A percentile compares a stretch with the other conserved stretches of the same genome.
phyloP scores from a whole-genome alignment of 2,888 invertebrate genomes.

The Arctia plantaginis region DNA sequence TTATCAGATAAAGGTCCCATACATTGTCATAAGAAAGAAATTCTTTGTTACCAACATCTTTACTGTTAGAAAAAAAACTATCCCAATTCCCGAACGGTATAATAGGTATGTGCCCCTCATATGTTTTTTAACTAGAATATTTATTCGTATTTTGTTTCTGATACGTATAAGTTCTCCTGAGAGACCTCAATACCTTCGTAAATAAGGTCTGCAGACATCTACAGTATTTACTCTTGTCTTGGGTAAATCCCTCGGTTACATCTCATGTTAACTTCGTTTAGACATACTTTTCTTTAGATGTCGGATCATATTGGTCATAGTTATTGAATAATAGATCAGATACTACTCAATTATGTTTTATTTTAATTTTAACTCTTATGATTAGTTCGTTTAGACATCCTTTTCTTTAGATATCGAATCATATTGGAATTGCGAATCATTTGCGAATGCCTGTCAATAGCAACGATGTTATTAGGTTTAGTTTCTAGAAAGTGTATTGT shows the following conservation, averaged over 20 bases:
- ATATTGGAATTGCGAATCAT: no score
- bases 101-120: not conserved
- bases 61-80: not conserved
- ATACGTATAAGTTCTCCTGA: not conserved
- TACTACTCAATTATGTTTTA: not conserved
- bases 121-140: not conserved
- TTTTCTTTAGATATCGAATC: no score
- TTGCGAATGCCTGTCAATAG: no score
- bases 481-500: no score
- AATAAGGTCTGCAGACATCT: not conserved
- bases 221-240: not conserved
- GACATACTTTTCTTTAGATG: not conserved
- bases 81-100: not conserved
- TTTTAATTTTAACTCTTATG: no score
- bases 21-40: not conserved
- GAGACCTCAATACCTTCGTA: not conserved
- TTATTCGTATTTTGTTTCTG: constrained; percentile 1
- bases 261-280: not conserved
- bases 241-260: not conserved
- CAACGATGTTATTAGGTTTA: no score
- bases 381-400: no score
- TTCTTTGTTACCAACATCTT: not conserved
- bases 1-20: not conserved
- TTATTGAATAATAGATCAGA: not conserved
- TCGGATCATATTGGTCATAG: not conserved